These are phyloP conservation scores for Chrysoperla carnea DNA, from an alignment of 1,140 invertebrate species.

Conservation along the genomic window DNA sequence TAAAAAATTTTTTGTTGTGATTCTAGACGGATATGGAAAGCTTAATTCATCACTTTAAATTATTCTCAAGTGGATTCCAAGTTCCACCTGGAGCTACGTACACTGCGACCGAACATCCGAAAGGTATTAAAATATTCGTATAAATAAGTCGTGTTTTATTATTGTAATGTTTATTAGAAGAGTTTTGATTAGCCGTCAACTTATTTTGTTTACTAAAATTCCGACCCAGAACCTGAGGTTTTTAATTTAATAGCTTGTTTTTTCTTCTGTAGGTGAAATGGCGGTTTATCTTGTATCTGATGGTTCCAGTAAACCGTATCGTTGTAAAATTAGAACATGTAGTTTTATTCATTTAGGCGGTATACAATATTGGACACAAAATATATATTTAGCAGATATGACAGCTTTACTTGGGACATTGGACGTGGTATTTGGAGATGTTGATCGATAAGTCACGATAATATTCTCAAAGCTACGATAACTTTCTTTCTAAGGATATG, in stretches of 20 bases:
- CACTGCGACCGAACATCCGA: slow-evolving; percentile 61
- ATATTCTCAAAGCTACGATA: no score
- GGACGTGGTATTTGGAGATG: slow-evolving; percentile 77
- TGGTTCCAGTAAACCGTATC: slow-evolving; percentile 60
- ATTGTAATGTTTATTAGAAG: neutral
- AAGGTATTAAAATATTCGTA: slow-evolving; percentile 24
- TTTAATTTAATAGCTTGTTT: neutral
- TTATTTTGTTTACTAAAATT: neutral
- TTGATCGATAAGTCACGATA: slow-evolving; percentile 67
- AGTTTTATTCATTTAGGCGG: slow-evolving; percentile 53
- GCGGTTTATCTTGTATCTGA: slow-evolving; percentile 76
- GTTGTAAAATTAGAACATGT: slow-evolving; percentile 55
- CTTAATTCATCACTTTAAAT: slow-evolving; percentile 77
- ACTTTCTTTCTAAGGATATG: no score
- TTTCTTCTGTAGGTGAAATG: slow-evolving; percentile 43
- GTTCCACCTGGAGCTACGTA: slow-evolving; percentile 74
- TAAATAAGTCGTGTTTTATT: neutral
- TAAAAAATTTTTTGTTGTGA: neutral
- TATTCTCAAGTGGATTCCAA: slow-evolving; percentile 60
- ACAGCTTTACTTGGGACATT: slow-evolving; percentile 60
- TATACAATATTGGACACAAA: slow-evolving; percentile 34
- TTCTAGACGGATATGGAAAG: slow-evolving; percentile 60
- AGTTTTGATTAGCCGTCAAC: neutral
- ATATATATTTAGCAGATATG: slow-evolving; percentile 50
- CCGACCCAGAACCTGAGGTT: neutral